Conservation (phyloP, 2,113 vertebrate genomes). For the Gnathonemus echidnorhynchus region DNA sequence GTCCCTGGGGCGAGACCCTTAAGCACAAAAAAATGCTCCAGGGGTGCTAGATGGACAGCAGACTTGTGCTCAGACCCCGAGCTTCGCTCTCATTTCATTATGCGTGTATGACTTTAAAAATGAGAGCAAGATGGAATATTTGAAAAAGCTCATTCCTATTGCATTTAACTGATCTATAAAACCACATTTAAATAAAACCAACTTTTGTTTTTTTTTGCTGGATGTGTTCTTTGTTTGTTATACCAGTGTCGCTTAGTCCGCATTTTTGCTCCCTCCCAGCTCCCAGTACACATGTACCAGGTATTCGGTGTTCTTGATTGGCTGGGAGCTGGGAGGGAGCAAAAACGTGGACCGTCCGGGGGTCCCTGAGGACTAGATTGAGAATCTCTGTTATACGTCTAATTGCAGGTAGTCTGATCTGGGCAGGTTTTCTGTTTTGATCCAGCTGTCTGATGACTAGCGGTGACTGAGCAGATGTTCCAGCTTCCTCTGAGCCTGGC, state of each 20-base stretch:
- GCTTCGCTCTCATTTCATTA: background rate
- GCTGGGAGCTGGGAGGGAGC: background rate
- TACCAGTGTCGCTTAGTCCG: background rate
- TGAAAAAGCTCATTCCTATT: background rate
- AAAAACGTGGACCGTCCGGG: background rate
- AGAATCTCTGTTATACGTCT: background rate
- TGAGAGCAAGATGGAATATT: background rate
- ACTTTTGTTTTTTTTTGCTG: background rate
- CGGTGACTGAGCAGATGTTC: background rate
- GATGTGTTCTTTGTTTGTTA: background rate
- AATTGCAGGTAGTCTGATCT: background rate
- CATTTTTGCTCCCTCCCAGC: background rate
- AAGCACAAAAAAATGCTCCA: background rate
- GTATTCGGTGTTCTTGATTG: background rate
- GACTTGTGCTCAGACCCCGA: background rate
- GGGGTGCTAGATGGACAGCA: background rate
- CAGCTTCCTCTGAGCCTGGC: background rate
- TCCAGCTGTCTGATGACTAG: background rate
- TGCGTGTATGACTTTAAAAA: background rate
- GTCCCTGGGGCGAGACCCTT: background rate
- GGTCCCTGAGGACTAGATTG: background rate
- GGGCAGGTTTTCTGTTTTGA: background rate
- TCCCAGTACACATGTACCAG: background rate
- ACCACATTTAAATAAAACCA: background rate
- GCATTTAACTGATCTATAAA: background rate